Conservation (phyloP, 2,888 invertebrate species). For the Anarsia innoxiella region DNA sequence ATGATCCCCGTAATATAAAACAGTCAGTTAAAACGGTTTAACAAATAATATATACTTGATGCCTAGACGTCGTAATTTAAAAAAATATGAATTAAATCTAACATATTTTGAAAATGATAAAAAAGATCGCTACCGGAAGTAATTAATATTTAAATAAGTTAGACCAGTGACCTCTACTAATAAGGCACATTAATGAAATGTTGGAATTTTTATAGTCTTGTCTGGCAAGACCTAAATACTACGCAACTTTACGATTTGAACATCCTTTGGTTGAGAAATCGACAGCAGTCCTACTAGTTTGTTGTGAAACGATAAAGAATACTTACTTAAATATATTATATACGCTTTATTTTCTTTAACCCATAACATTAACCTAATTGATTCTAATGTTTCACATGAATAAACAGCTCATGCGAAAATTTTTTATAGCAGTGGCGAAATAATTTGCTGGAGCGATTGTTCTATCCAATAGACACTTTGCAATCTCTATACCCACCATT, state of each 20-base stretch:
- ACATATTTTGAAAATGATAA: slow-evolving; percentile 6
- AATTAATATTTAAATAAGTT: slow-evolving; percentile 15
- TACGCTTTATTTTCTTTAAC: background rate
- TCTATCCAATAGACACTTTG: slow-evolving; percentile 6
- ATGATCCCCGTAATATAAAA: too few relatives aligned
- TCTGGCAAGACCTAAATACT: slow-evolving; percentile 16
- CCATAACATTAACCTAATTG: background rate
- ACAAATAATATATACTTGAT: too few relatives aligned
- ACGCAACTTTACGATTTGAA: slow-evolving; percentile 20
- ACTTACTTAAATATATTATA: too few relatives aligned
- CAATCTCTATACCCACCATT: slow-evolving; percentile 9
- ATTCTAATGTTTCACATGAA: background rate
- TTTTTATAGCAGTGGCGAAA: slow-evolving; percentile 9
- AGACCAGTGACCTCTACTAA: slow-evolving; percentile 10
- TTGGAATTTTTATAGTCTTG: slow-evolving; percentile 23
- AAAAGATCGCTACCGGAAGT: slow-evolving; percentile 12
- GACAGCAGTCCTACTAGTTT: slow-evolving; percentile 5
- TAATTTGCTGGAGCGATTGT: slow-evolving; percentile 9
- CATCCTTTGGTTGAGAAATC: slow-evolving; percentile 21
- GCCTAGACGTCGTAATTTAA: too few relatives aligned
- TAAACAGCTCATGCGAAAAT: slow-evolving; percentile 6
- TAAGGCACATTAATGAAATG: slow-evolving; percentile 13
- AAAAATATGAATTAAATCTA: background rate
- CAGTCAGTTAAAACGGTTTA: too few relatives aligned
- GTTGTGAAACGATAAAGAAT: background rate